Conservation (phyloP, 2,888 invertebrate genomes). For the Rhamphomyia laevipes region DNA sequence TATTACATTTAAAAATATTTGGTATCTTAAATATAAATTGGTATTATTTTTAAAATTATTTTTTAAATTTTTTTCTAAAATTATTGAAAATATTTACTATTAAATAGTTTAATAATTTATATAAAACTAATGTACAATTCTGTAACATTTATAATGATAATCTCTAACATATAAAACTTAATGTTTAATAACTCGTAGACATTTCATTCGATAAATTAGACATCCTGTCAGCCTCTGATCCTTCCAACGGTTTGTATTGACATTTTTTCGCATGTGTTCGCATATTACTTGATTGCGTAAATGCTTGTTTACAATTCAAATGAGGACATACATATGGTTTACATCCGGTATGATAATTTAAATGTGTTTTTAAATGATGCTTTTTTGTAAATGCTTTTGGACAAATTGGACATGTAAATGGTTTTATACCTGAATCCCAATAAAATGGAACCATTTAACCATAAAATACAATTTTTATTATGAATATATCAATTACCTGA, state of each 20-base stretch:
- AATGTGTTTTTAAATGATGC: conserved; percentile 71
- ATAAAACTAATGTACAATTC: no score
- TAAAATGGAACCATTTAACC: conserved; percentile 18
- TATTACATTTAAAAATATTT: no score
- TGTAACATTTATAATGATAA: no score
- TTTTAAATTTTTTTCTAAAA: no score
- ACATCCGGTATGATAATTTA: conserved; percentile 73
- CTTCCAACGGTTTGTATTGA: conserved; percentile 27
- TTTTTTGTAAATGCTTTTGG: conserved; percentile 74
- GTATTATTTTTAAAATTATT: no score
- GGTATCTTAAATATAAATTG: no score
- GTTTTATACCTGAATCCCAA: conserved; percentile 57
- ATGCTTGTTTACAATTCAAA: conserved; percentile 57
- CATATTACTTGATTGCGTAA: conserved; percentile 81
- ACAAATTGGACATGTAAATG: conserved; percentile 48
- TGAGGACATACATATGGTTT: conserved; percentile 65
- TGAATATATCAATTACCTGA: conserved; percentile 44
- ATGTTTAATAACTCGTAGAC: no score
- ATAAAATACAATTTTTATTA: background rate
- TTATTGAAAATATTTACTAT: no score
- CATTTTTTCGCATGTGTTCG: conserved; percentile 76
- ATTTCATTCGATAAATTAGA: no score
- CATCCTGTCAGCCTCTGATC: no score
- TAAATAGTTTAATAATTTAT: no score
- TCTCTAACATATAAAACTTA: no score